Evolutionary conservation across 1,140 invertebrate genomes (phyloP).

Genomic region (Trachymyrmex cornetzi): DNA sequence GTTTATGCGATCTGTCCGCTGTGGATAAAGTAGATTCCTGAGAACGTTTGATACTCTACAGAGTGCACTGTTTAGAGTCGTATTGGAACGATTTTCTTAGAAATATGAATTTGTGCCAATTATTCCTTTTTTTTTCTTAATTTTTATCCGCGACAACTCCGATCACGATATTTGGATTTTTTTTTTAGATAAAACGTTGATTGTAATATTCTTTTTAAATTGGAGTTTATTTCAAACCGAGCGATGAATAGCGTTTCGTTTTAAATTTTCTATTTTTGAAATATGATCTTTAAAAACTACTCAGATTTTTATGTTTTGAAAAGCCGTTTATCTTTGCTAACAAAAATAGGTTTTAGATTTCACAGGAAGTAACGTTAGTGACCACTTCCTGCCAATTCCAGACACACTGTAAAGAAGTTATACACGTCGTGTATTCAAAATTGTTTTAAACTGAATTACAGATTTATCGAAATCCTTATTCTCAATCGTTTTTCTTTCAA

Average conservation of each 20-base stretch:
- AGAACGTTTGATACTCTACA: background rate
- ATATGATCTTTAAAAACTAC: background rate
- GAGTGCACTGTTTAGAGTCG: background rate
- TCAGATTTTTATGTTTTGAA: background rate
- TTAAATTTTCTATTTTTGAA: background rate
- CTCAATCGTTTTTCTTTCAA: background rate
- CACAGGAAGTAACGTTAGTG: background rate
- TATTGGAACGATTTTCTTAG: background rate
- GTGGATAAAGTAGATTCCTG: slow-evolving; percentile 74
- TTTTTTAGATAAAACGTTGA: background rate
- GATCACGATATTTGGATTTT: background rate
- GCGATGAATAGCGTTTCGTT: background rate
- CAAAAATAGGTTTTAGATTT: background rate
- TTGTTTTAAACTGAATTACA: background rate
- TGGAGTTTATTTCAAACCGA: background rate
- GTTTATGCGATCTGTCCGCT: background rate
- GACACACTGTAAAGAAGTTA: background rate
- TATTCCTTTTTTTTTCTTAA: background rate
- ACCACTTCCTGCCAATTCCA: background rate
- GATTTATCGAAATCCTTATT: background rate
- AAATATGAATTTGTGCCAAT: background rate
- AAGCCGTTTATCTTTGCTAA: too few relatives aligned
- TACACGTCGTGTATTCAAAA: background rate
- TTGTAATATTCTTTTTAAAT: background rate
- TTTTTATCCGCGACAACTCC: background rate